Evolutionary conservation across 1,140 invertebrate genomes (phyloP).

Genomic region (Diabrotica virgifera): DNA sequence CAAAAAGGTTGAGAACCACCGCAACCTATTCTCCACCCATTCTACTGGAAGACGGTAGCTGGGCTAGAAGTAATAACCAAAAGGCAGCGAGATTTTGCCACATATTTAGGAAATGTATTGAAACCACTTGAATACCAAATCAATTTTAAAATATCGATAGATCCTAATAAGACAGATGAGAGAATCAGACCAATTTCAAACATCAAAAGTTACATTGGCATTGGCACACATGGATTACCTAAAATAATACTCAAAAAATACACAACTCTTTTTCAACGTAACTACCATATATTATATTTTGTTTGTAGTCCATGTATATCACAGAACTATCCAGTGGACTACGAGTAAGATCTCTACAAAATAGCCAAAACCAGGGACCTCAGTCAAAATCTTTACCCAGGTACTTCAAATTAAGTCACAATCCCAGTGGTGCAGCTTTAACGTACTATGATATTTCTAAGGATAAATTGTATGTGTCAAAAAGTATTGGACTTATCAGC

Average conservation of each 20-base stretch:
- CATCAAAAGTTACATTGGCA: too few relatives aligned
- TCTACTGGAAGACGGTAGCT: too few relatives aligned
- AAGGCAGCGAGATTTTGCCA: too few relatives aligned
- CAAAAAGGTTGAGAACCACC: too few relatives aligned
- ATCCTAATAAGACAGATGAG: too few relatives aligned
- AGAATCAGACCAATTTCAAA: too few relatives aligned
- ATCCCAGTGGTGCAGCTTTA: slow-evolving; percentile 67
- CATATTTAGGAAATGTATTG: too few relatives aligned
- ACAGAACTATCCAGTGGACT: slow-evolving; percentile 82
- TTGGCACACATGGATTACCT: too few relatives aligned
- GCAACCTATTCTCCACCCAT: too few relatives aligned
- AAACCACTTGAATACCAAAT: too few relatives aligned
- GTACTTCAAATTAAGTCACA: slow-evolving; percentile 82
- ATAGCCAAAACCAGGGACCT: slow-evolving; percentile 54
- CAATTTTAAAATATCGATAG: too few relatives aligned
- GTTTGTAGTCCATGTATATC: slow-evolving; percentile 81
- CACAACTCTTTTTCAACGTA: neutral
- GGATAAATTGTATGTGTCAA: slow-evolving; percentile 91
- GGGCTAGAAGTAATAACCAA: too few relatives aligned
- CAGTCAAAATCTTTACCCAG: slow-evolving; percentile 76
- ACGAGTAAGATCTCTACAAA: slow-evolving; percentile 54
- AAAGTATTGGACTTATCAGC: slow-evolving; percentile 89
- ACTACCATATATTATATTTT: slow-evolving; percentile 10
- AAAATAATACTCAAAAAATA: slow-evolving; percentile 6
- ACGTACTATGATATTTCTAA: slow-evolving; percentile 90